Evolutionary conservation across 1,140 invertebrate species (phyloP).

Genomic region (Drosophila sp.): DNA sequence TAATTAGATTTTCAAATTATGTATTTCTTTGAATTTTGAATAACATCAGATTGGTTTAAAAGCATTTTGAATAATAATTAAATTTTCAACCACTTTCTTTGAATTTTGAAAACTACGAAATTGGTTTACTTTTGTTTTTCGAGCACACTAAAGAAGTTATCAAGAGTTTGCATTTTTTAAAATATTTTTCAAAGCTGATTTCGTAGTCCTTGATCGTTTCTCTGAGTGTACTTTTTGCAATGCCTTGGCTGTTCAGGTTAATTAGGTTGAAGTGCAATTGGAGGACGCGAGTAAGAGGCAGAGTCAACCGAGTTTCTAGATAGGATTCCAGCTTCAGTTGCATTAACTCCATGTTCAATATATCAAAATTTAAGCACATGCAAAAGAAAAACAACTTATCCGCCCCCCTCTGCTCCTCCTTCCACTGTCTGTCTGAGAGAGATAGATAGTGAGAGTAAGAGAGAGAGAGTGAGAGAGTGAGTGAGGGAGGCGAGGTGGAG

Average conservation of each 20-base stretch:
- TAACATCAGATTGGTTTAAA: no score
- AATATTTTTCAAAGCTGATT: no score
- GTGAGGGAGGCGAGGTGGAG: conserved; percentile 17
- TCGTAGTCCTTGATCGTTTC: no score
- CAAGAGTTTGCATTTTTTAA: no score
- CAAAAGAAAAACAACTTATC: conserved; percentile 30
- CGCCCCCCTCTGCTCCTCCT: not conserved
- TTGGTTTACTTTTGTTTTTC: no score
- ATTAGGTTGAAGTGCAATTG: conserved; percentile 10
- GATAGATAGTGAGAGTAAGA: conserved; percentile 4
- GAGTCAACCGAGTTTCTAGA: not conserved
- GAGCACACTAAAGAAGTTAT: no score
- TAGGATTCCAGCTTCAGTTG: conserved; percentile 31
- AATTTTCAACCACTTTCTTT: no score
- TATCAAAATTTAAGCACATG: conserved; percentile 53
- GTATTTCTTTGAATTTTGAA: no score
- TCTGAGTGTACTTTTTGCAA: not conserved
- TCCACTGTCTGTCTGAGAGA: not conserved
- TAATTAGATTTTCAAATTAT: no score
- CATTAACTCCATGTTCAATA: conserved; percentile 21
- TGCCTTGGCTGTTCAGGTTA: conserved; percentile 17
- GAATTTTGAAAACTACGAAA: no score
- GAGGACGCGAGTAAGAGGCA: no score
- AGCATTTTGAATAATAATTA: no score
- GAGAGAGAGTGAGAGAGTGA: conserved; percentile 15